These are phyloP conservation scores for Tridacna gigas DNA, from an alignment of 2,888 invertebrate species.

Conservation along the genomic window DNA sequence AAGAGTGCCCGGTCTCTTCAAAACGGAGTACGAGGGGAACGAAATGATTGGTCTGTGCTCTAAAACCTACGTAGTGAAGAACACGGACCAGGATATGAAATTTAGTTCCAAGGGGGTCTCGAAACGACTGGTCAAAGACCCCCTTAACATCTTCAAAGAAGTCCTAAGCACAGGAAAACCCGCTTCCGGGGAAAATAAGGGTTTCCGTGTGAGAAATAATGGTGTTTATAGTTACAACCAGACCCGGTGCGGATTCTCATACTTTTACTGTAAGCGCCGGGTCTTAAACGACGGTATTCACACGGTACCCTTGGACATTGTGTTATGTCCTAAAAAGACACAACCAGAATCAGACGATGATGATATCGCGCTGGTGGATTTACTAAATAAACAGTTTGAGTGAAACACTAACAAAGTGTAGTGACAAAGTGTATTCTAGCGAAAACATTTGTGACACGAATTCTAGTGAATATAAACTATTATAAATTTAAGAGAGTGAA, in stretches of 20 bases:
- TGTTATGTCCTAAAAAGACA: slow-evolving; percentile 32
- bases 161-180: slow-evolving; percentile 33
- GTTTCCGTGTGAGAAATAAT: slow-evolving; percentile 45
- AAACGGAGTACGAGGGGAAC: slow-evolving; percentile 14
- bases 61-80: slow-evolving; percentile 58
- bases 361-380: slow-evolving; percentile 13
- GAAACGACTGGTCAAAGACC: slow-evolving; percentile 29
- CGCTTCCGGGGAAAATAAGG: slow-evolving; percentile 19
- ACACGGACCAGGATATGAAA: slow-evolving; percentile 25
- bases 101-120: slow-evolving; percentile 47
- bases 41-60: slow-evolving; percentile 49
- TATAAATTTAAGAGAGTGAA: no score
- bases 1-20: slow-evolving; percentile 38
- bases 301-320: slow-evolving; percentile 35
- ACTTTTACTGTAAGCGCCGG: slow-evolving; percentile 46
- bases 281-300: slow-evolving; percentile 42
- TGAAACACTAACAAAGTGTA: not conserved
- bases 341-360: slow-evolving; percentile 3
- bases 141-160: slow-evolving; percentile 24
- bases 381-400: slow-evolving; percentile 9
- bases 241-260: slow-evolving; percentile 36
- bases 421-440: not conserved
- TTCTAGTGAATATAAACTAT: not conserved
- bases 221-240: slow-evolving; percentile 38
- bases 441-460: not conserved